Base-by-base conservation (phyloP, 92 coral and sea anemone genomes). In the Heliopora coerulea region DNA sequence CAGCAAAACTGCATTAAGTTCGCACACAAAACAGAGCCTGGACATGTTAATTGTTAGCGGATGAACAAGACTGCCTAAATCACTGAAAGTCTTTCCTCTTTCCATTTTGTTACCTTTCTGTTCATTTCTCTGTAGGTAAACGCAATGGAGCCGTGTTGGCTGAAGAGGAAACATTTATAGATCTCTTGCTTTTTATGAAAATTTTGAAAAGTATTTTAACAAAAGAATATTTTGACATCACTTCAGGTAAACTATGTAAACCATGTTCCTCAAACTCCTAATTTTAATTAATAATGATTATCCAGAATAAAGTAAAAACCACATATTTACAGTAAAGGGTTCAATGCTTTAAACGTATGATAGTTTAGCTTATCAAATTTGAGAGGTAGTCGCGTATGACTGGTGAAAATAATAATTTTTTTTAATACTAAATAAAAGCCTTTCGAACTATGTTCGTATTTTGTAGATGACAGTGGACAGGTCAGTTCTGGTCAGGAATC, bases 141-240 rank as follows among this genome's bases (percentile, higher is more conserved):
- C 89, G 81, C 29, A 87, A 79, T 32, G 62, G 56, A 48, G 77
- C 86, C 10, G 54, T 84, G 15, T 82, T 83, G 1, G 88, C 86
- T 2, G 98, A 93, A 32, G 98, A 93, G 62, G 98, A 93, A 42
- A 96, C 91, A 35, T 79, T 80, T 44, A 70, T 84, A 56, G 96
- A 90, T 65, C 87, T 93, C 21, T 63, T 90, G 30, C 56, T 93
- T 52, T 74, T 93, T 49, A 90, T 90, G 88, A 90, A 86, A 76
- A 89, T 93, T 61, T 84, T 93, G 25, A 83, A 91, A 13, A 89
- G 75, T 57, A 65, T 93, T 63, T 78, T 93, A 74, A 87, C 96
- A 14, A 89, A 87, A 62, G 96, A 90, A 54, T 66, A 83, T 44
- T 73, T 93, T 0, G 91, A 90, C 56, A 73, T 85, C 25, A 65